Conservation (phyloP, 2,113 vertebrate genomes). For the Brevimyrus niger region DNA sequence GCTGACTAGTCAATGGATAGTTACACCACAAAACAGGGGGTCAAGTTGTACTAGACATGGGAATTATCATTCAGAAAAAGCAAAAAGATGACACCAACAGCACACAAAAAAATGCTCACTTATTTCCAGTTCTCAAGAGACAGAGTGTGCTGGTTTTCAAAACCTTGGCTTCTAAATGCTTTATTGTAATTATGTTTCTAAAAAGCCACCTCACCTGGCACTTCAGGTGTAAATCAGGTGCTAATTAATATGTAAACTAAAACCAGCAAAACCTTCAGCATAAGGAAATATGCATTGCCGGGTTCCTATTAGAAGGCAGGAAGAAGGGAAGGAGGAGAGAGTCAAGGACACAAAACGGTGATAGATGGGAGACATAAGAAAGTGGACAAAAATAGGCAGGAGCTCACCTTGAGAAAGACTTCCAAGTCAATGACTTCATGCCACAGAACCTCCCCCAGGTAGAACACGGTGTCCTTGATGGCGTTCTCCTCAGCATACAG, state of each 20-base stretch:
- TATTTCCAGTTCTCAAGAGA: background rate
- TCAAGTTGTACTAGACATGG: background rate
- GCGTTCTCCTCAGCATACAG: constrained; percentile 97
- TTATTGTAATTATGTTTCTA: background rate
- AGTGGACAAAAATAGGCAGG: background rate
- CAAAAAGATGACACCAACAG: background rate
- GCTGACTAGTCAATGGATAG: background rate
- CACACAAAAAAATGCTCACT: background rate
- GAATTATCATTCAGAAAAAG: background rate
- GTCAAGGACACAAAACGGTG: background rate
- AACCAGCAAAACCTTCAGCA: background rate
- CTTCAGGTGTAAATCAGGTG: background rate
- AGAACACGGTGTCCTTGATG: constrained; percentile 98
- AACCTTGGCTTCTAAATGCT: background rate
- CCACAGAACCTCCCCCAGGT: constrained; percentile 89
- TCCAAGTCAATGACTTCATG: constrained; percentile 93
- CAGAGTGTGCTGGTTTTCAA: background rate
- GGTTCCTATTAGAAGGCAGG: background rate
- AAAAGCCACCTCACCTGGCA: background rate
- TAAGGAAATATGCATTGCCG: background rate
- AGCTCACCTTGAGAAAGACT: constrained; percentile 88
- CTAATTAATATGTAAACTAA: background rate
- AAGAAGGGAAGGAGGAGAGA: background rate
- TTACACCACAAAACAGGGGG: background rate
- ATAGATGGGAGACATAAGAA: background rate